A percentile compares a stretch with the other conserved stretches of the same genome.
Evolutionary conservation across 2,113 vertebrate species (phyloP).

Genomic region (Anhinga anhinga): DNA sequence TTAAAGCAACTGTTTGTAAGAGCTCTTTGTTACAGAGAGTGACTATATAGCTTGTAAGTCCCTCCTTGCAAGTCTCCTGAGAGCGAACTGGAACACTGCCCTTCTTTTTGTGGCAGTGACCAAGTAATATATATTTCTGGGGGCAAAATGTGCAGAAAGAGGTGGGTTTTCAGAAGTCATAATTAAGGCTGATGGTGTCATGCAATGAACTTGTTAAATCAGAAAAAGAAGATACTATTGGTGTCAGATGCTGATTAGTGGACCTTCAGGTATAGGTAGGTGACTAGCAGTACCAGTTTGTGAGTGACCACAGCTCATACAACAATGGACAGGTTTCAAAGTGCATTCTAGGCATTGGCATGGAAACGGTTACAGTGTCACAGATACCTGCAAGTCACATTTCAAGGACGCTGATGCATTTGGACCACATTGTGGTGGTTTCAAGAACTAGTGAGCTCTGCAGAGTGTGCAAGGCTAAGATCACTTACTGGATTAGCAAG

Average conservation of each 20-base stretch:
- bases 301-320: neutral
- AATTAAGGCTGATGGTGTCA: neutral
- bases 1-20: constrained; percentile 26
- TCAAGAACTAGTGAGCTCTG: neutral
- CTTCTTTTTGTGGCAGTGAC: neutral
- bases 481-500: neutral
- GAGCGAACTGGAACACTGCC: neutral
- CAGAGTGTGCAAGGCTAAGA: neutral
- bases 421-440: neutral
- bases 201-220: neutral
- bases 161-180: neutral
- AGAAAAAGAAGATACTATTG: neutral
- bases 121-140: neutral
- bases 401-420: neutral
- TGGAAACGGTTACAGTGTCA: neutral
- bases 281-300: neutral
- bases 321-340: neutral
- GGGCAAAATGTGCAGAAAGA: neutral
- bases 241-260: neutral
- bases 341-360: neutral
- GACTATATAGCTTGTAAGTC: neutral
- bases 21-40: constrained; percentile 4
- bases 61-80: neutral
- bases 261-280: neutral
- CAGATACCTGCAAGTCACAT: neutral